Evolutionary conservation across 1,140 invertebrate species (phyloP), one percentile per base, ranked within the genome.

Genomic region (Cecropterus lyciades): DNA sequence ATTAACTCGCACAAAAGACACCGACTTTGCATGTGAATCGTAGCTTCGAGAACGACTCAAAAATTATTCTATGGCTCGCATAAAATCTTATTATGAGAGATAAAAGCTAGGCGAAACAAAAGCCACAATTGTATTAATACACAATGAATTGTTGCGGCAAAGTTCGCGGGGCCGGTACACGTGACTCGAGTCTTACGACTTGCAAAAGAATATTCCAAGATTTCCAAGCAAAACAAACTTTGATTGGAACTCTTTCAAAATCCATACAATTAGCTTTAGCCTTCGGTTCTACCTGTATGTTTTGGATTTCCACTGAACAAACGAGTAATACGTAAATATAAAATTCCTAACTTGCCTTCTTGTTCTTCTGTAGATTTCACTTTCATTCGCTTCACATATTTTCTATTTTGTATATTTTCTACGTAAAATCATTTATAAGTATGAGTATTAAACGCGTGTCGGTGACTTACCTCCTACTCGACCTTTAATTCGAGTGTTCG

Each of bases 71-170:
- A 62, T 48, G 45, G 45, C 45, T 62, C 27, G 57, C 57, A 62
- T 62, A 62, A 62, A 62, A 49, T 62, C 57, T 62, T 62, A 62
- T 37, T 49, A 15, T n/a, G 57, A 62, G 30, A 62, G 57, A 62
- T 62, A 62, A 62, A 62, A 49, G 57, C 57, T 62, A 62, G 57
- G 45, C 57, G 57, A 62, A 62, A 62, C 57, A 62, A 62, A 57
- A 62, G 57, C 24, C 45, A 48, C 57, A 62, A 62, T 62, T 62
- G 57, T 60, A 60, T 60, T 60, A 60, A 60, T 60, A 60, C 42
- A 60, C 56, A 48, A 60, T 48, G 56, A 48, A 48, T 48, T 60
- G 56, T 60, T 60, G 56, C 56, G 43, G 56, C 43, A 48, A 60
- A 60, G 43, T 60, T 60, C 43, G 56, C 56, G 43, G 56, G 42